Conservation (phyloP, 2,113 vertebrate genomes). For the Lepidothrix coronata region DNA sequence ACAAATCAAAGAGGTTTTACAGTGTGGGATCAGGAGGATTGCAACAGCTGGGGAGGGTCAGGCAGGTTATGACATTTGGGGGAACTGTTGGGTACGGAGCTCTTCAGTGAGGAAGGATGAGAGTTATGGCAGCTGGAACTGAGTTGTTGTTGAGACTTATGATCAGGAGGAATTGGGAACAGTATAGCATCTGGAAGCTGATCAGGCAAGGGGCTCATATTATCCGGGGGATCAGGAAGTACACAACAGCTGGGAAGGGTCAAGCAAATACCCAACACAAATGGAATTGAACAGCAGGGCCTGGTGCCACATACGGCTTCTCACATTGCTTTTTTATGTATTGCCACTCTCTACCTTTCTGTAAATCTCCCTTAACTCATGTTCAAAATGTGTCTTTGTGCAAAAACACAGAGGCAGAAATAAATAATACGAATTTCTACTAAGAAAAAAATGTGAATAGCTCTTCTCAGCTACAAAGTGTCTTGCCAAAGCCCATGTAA, state of each 20-base stretch:
- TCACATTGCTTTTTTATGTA: conserved; percentile 7
- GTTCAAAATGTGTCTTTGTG: background rate
- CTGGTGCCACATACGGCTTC: background rate
- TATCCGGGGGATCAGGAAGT: conserved; percentile 46
- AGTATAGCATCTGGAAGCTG: conserved; percentile 59
- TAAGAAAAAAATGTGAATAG: background rate
- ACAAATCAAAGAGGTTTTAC: conserved; percentile 62
- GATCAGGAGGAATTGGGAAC: conserved; percentile 50
- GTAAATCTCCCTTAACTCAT: background rate
- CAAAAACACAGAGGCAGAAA: background rate
- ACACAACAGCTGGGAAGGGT: conserved; percentile 65
- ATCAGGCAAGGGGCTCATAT: conserved; percentile 60
- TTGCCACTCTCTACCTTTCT: background rate
- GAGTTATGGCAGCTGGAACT: conserved; percentile 52
- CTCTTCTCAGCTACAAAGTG: background rate
- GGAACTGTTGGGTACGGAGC: conserved; percentile 32
- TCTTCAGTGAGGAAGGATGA: background rate
- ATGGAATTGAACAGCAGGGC: conserved; percentile 50
- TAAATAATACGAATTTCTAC: background rate
- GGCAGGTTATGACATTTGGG: conserved; percentile 48
- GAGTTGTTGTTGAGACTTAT: conserved; percentile 31
- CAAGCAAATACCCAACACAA: conserved; percentile 60
- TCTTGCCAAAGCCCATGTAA: background rate
- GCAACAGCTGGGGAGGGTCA: conserved; percentile 58
- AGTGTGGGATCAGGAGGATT: conserved; percentile 49